Base-by-base conservation (phyloP, 2,113 vertebrate genomes). In the Chrysochloris asiatica region DNA sequence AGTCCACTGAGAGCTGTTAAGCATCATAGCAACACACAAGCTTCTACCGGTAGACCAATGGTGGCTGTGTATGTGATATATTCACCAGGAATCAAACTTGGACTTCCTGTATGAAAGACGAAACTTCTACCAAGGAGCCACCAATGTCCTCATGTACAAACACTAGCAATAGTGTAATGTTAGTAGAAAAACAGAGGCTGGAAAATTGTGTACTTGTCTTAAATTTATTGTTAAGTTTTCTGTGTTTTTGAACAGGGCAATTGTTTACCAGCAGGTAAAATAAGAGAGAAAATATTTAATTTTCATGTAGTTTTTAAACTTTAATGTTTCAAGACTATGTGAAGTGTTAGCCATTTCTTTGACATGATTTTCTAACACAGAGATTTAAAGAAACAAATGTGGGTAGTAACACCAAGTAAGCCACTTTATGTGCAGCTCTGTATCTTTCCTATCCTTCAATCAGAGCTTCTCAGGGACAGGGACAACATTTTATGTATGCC, bases 321-420 rank as follows among this genome's bases (percentile, higher is more conserved):
- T 2, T 48, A 82, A 75, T n/a, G 83, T n/a, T 75, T 65, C 7
- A 13, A 75, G 75, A 59, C 52, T 47, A 17, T 28, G n/a, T 69
- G 54, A 41, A 61, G 16, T 72, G 22, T 26, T 82, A 47, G 38
- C 38, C 11, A 36, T 80, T 90, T 86, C n/a, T 91, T 21, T 83
- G 77, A 56, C 56, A 54, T 47, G 79, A 72, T 13, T 28, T 92
- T 88, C 38, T 71, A 71, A 52, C 43, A 61, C 21, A 50, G 52
- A 91, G 26, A 75, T 52, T 11, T 77, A 63, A 61, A 93, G 86
- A 93, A 92, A 75, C 56, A 87, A 72, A 83, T 79, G 56, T 83
- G 61, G 4, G 30, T 12, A 59, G 12, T 50, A 22, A 26, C 19
- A 77, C 2, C 5, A 59, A 65, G 26, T 82, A n/a, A 54, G 43